Conservation (phyloP, 2,888 invertebrate species). For the Acleris laterana region DNA sequence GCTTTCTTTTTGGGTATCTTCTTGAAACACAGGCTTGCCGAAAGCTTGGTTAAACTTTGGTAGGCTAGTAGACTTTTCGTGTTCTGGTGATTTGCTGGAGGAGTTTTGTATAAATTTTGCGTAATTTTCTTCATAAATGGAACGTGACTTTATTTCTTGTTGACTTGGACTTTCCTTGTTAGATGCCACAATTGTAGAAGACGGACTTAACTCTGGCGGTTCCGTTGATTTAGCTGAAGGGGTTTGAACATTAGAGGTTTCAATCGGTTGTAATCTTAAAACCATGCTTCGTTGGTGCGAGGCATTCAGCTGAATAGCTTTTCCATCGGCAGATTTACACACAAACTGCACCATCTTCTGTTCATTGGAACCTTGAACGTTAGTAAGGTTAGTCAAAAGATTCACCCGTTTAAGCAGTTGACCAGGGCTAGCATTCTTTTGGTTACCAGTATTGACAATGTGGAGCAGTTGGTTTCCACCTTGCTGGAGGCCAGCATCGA, state of each 20-base stretch:
- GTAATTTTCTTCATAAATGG: slow-evolving; percentile 83
- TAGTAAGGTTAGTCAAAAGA: slow-evolving; percentile 75
- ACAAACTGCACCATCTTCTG: slow-evolving; percentile 86
- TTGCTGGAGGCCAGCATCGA: slow-evolving; percentile 74
- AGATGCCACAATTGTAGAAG: slow-evolving; percentile 47
- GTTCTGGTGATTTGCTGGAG: slow-evolving; percentile 57
- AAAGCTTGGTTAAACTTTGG: slow-evolving; percentile 93
- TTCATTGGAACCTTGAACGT: slow-evolving; percentile 76
- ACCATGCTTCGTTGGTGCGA: slow-evolving; percentile 83
- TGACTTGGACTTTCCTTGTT: slow-evolving; percentile 56
- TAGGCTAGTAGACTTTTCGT: slow-evolving; percentile 81
- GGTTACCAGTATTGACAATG: slow-evolving; percentile 76
- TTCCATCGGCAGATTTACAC: slow-evolving; percentile 86
- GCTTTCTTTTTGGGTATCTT: slow-evolving; percentile 61
- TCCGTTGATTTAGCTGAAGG: slow-evolving; percentile 56
- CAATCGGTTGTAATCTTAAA: slow-evolving; percentile 73
- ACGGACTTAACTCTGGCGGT: slow-evolving; percentile 57
- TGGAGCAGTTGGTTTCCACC: slow-evolving; percentile 78
- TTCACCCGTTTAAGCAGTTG: slow-evolving; percentile 80
- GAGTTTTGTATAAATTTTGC: slow-evolving; percentile 82
- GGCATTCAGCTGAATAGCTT: slow-evolving; percentile 82
- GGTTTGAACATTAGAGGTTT: slow-evolving; percentile 60
- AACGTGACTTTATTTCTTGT: slow-evolving; percentile 79
- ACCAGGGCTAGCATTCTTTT: slow-evolving; percentile 65
- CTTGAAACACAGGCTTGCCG: slow-evolving; percentile 88